Percentiles rank a stretch among this genome's conserved stretches.
These are phyloP conservation scores for Lepisosteus oculatus DNA, from an alignment of 2,113 vertebrate species.

Conservation along the genomic window DNA sequence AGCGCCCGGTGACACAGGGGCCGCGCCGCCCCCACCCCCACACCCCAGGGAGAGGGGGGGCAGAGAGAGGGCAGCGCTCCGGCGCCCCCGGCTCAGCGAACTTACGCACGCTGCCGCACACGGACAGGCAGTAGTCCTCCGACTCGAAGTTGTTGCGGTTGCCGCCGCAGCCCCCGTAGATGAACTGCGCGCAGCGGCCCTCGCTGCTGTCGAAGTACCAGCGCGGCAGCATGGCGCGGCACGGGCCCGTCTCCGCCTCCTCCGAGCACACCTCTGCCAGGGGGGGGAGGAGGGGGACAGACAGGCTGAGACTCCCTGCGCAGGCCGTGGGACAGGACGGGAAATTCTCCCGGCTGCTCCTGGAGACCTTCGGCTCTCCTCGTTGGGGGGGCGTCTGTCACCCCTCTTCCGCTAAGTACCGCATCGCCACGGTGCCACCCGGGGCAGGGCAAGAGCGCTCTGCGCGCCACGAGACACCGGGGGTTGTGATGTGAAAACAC, in stretches of 20 bases:
- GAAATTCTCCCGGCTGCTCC: too few relatives aligned
- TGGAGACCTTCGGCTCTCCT: too few relatives aligned
- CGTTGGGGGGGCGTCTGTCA: too few relatives aligned
- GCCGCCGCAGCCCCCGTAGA: conserved; percentile 97
- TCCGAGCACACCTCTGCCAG: conserved; percentile 95
- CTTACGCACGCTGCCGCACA: conserved; percentile 98
- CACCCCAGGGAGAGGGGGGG: conserved; percentile 7
- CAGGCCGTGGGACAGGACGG: too few relatives aligned
- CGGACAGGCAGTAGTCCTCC: conserved; percentile 95
- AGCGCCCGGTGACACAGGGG: neutral
- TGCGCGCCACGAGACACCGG: too few relatives aligned
- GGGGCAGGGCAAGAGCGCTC: too few relatives aligned
- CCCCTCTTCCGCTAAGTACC: too few relatives aligned
- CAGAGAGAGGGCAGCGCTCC: conserved; percentile 22
- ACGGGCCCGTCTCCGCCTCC: conserved; percentile 91
- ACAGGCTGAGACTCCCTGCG: conserved; percentile 29
- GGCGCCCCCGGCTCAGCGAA: conserved; percentile 49
- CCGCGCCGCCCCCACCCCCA: neutral
- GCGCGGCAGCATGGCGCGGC: conserved; percentile 92
- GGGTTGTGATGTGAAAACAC: too few relatives aligned
- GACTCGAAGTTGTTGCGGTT: conserved; percentile 99
- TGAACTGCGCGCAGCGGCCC: conserved; percentile 88
- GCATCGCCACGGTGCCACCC: too few relatives aligned
- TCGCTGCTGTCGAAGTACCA: conserved; percentile 94
- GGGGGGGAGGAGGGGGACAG: conserved; percentile 55